phyloP scores from a whole-genome alignment of 2,797 vertebrate species.

The Sardinella longiceps region DNA sequence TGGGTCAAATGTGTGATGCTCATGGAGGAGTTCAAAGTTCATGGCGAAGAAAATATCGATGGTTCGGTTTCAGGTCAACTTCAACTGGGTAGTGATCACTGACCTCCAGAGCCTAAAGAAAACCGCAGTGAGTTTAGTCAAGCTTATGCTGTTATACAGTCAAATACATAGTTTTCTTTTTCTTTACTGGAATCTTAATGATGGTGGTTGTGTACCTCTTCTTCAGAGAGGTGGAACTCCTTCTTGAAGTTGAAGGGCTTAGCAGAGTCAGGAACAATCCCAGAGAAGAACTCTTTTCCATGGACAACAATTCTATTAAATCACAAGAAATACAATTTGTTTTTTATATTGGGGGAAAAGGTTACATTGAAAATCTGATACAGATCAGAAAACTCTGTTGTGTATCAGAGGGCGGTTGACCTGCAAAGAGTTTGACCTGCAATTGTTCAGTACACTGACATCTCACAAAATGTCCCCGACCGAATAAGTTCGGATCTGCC shows the following conservation, averaged over 20 bases:
- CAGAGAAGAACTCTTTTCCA: conserved; percentile 73
- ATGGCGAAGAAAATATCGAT: conserved; percentile 66
- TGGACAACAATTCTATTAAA: conserved; percentile 78
- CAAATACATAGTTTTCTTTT: background rate
- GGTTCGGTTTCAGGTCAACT: conserved; percentile 77
- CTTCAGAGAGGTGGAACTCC: conserved; percentile 74
- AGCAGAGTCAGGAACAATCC: conserved; percentile 78
- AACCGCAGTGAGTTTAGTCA: background rate
- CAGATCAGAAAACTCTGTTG: background rate
- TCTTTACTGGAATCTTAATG: background rate
- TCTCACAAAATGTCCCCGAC: background rate
- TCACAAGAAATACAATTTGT: background rate
- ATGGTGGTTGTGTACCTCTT: conserved; percentile 68
- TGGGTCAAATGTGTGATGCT: background rate
- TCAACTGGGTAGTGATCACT: conserved; percentile 88
- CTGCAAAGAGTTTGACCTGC: background rate
- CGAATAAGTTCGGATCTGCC: background rate
- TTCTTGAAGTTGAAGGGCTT: conserved; percentile 81
- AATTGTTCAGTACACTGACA: background rate
- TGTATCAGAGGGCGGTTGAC: too few relatives aligned
- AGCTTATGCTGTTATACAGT: background rate
- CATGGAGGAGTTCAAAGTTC: conserved; percentile 70
- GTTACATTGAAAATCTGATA: background rate
- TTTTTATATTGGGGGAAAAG: background rate
- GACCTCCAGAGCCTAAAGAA: conserved; percentile 77